A percentile compares a stretch with the other conserved stretches of the same genome.
phyloP scores from a whole-genome alignment of 1,140 invertebrate genomes.

The Riptortus pedestris region DNA sequence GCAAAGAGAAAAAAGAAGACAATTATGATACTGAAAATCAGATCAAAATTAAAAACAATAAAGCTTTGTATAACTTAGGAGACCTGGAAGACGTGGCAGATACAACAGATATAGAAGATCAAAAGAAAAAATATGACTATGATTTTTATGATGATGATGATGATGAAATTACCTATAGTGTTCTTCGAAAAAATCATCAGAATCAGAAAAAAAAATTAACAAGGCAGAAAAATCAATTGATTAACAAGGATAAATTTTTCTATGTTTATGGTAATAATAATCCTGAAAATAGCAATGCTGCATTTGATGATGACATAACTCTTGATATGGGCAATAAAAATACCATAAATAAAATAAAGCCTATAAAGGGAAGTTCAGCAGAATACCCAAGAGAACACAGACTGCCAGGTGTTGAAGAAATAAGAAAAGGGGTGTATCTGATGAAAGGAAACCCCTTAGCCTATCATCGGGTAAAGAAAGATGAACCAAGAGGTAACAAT shows the following conservation, averaged over 20 bases:
- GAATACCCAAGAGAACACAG: too few relatives aligned
- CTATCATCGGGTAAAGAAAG: too few relatives aligned
- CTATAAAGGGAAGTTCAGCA: background rate
- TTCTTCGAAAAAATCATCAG: background rate
- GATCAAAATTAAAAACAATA: background rate
- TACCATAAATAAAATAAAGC: background rate
- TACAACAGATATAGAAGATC: background rate
- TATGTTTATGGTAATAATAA: background rate
- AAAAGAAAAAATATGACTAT: background rate
- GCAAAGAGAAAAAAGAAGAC: background rate
- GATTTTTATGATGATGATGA: background rate
- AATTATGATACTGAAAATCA: background rate
- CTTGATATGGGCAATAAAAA: too few relatives aligned
- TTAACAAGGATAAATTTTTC: background rate
- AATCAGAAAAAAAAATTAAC: too few relatives aligned
- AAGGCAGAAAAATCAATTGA: background rate
- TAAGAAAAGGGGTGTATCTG: background rate
- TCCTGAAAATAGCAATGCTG: background rate
- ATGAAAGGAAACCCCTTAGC: background rate
- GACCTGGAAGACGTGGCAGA: background rate
- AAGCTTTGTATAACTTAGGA: background rate
- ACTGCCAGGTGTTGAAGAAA: background rate
- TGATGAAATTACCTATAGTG: background rate
- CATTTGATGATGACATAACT: background rate
- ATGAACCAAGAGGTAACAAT: too few relatives aligned